phyloP scores from a whole-genome alignment of 2,113 vertebrate species.

The Nycticorax nycticorax region DNA sequence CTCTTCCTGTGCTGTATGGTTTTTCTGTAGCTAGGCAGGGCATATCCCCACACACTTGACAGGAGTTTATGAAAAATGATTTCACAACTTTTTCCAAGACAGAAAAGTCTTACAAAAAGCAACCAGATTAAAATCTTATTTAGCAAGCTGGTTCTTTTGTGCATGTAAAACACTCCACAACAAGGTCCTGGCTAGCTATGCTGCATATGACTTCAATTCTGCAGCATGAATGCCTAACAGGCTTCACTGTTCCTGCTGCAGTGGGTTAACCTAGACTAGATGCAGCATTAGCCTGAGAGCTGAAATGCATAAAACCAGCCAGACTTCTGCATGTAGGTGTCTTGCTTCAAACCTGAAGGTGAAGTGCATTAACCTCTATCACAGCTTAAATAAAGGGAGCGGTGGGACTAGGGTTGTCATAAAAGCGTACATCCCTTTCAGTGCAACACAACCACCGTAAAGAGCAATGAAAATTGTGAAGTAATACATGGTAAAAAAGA shows the following conservation, averaged over 20 bases:
- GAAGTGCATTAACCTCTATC: not conserved
- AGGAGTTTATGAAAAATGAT: not conserved
- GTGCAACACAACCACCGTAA: not conserved
- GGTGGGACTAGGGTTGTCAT: rapidly evolving
- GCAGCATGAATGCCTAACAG: not conserved
- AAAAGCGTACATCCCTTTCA: not conserved
- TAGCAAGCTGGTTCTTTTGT: not conserved
- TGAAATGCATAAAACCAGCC: not conserved
- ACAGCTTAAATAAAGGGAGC: not conserved
- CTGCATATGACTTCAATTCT: not conserved
- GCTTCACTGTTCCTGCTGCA: not conserved
- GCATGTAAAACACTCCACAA: not conserved
- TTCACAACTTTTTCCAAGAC: not conserved
- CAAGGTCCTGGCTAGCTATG: not conserved
- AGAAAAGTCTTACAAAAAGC: not conserved
- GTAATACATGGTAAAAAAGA: not conserved
- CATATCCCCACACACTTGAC: rapidly evolving
- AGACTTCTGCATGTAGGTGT: not conserved
- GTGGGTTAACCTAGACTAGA: not conserved
- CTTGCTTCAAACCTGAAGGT: not conserved
- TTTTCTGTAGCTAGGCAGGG: not conserved
- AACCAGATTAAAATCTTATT: not conserved
- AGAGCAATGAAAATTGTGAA: not conserved
- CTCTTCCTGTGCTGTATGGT: not conserved
- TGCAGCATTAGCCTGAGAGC: not conserved